Percentiles rank a stretch among this genome's conserved stretches.
phyloP scores from a whole-genome alignment of 2,113 vertebrate species.

The Barbus barbus region DNA sequence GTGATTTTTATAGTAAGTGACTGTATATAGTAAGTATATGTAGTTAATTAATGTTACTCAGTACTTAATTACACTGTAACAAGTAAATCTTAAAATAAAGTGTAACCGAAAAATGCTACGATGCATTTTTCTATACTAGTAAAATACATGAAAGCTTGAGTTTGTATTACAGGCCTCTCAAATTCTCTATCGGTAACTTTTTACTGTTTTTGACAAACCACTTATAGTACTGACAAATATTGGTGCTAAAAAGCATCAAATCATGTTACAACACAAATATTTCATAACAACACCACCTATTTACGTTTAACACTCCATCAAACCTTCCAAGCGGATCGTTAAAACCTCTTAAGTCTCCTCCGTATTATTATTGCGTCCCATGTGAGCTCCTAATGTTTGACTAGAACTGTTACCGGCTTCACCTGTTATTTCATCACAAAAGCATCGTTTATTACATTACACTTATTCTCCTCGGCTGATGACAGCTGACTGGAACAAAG shows the following conservation, averaged over 20 bases:
- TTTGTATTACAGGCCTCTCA: not conserved
- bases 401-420: conserved; percentile 9
- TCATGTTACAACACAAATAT: not conserved
- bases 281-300: conserved; percentile 22
- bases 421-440: conserved; percentile 33
- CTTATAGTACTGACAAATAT: conserved; percentile 7
- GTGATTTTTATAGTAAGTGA: too few species aligned
- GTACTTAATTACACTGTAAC: too few species aligned
- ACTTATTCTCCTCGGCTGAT: conserved; percentile 63
- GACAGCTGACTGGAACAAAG: conserved; percentile 65
- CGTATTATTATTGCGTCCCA: conserved; percentile 11
- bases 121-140: not conserved
- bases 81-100: too few species aligned
- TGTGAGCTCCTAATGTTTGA: conserved; percentile 27
- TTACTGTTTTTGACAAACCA: not conserved
- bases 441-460: conserved; percentile 48
- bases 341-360: conserved; percentile 35
- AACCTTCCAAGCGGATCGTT: conserved; percentile 17
- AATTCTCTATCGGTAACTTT: not conserved
- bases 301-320: conserved; percentile 25
- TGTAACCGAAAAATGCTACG: not conserved
- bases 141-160: not conserved
- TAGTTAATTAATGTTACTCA: too few species aligned
- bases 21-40: too few species aligned
- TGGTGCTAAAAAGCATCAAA: conserved; percentile 16